Evolutionary conservation across 2,113 vertebrate genomes (phyloP).

Genomic region (Okapia johnstoni): DNA sequence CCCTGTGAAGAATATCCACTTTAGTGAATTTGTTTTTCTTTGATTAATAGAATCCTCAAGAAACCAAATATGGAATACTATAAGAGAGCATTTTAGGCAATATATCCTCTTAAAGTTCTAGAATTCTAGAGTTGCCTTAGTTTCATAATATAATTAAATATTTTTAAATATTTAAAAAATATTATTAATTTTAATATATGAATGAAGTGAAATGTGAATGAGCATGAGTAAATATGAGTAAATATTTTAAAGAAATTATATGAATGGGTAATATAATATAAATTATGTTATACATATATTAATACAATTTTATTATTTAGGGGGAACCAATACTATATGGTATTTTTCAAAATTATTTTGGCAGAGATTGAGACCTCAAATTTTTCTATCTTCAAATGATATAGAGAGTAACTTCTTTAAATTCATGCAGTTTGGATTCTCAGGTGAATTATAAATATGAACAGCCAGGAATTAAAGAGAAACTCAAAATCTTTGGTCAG

Average conservation of each 20-base stretch:
- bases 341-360: background rate
- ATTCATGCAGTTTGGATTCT: background rate
- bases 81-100: background rate
- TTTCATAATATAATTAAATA: background rate
- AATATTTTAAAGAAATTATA: background rate
- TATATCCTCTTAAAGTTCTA: background rate
- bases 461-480: background rate
- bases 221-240: background rate
- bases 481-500: slow-evolving; percentile 12
- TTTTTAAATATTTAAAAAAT: background rate
- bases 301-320: background rate
- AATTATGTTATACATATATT: background rate
- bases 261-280: background rate
- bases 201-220: background rate
- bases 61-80: background rate
- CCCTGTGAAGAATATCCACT: background rate
- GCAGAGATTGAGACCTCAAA: background rate
- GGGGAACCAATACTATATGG: background rate
- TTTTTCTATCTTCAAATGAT: background rate
- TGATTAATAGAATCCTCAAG: background rate
- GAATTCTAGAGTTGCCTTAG: background rate
- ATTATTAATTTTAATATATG: background rate
- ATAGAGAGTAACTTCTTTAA: background rate
- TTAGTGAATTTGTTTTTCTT: background rate
- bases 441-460: background rate